phyloP scores from a whole-genome alignment of 2,888 invertebrate genomes.

The Rhagonycha fulva region DNA sequence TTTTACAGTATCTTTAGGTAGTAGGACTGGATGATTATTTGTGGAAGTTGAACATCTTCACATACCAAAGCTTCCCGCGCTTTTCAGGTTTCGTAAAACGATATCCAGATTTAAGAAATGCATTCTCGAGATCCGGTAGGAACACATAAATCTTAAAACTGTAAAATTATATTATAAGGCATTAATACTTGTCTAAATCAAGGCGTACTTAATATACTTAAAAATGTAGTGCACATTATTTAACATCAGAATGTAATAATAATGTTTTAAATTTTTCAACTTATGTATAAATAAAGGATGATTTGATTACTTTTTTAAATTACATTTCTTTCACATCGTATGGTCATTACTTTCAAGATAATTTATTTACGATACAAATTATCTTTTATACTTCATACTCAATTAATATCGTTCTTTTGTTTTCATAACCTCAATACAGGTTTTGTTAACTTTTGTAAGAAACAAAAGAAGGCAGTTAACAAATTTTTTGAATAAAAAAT shows the following conservation, averaged over 20 bases:
- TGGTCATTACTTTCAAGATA: neutral
- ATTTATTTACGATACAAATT: neutral
- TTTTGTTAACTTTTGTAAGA: neutral
- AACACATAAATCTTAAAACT: neutral
- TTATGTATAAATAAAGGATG: neutral
- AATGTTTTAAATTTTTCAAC: neutral
- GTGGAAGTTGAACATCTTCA: conserved; percentile 2
- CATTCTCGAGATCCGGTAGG: neutral
- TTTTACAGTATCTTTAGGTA: conserved; percentile 5
- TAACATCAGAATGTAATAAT: neutral
- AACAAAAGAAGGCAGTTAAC: neutral
- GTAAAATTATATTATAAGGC: neutral
- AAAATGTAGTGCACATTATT: neutral
- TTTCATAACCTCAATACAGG: neutral
- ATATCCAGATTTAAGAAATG: neutral
- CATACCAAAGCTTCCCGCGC: conserved; percentile 22
- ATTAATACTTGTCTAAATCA: neutral
- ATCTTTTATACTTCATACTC: neutral
- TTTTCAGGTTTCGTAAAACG: conserved; percentile 18
- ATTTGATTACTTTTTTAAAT: neutral
- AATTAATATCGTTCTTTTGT: neutral
- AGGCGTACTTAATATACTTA: neutral
- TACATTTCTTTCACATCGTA: neutral
- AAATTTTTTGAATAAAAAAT: neutral
- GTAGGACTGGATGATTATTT: neutral